These are phyloP conservation scores for Eulemur rufifrons DNA, from an alignment of 2,113 vertebrate species.

Conservation along the genomic window DNA sequence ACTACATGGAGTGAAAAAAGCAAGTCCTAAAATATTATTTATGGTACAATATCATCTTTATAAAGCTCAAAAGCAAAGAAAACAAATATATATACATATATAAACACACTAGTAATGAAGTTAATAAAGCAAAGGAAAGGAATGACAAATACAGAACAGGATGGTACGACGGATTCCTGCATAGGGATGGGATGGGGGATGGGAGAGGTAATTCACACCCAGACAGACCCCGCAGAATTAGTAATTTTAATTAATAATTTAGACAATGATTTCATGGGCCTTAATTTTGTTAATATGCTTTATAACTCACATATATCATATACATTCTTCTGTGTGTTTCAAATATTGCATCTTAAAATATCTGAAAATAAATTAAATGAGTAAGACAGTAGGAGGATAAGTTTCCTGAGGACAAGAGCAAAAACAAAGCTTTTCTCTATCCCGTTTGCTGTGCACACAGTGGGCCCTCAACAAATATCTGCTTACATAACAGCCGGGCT, in stretches of 20 bases:
- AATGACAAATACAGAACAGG: neutral
- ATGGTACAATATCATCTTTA: neutral
- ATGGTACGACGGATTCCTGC: neutral
- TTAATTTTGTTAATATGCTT: neutral
- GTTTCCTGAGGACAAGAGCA: neutral
- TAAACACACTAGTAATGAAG: neutral
- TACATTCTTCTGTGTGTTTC: neutral
- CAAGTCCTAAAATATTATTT: neutral
- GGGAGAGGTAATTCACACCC: neutral
- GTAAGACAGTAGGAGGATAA: neutral
- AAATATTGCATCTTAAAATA: neutral
- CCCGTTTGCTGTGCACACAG: neutral
- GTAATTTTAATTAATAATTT: neutral
- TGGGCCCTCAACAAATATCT: neutral
- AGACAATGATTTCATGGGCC: neutral
- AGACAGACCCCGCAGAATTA: neutral
- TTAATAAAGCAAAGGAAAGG: neutral
- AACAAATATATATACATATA: neutral
- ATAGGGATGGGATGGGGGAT: neutral
- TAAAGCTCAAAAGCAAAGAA: conserved; percentile 21
- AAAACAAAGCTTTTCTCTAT: neutral
- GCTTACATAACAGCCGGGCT: neutral
- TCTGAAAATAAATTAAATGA: neutral
- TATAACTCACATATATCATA: neutral
- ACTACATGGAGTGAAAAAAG: neutral